These are phyloP conservation scores for Pachliopta kotzebuea DNA, from an alignment of 2,888 invertebrate species.

Conservation along the genomic window DNA sequence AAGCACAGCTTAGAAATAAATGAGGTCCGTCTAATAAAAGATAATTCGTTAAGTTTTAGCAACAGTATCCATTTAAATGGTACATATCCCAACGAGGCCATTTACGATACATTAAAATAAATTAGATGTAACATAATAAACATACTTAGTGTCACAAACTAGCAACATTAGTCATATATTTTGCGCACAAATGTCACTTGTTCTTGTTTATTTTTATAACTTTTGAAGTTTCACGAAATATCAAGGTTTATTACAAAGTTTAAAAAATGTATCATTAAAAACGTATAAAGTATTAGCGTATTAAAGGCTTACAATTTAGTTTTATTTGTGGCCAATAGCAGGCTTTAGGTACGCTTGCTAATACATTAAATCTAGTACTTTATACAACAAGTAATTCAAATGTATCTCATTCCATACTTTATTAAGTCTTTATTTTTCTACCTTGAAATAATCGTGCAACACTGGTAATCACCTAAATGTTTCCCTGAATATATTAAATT, in stretches of 20 bases:
- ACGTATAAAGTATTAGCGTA: not conserved
- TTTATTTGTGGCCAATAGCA: not conserved
- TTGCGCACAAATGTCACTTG: conserved; percentile 23
- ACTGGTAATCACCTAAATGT: conserved; percentile 1
- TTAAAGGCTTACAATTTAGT: not conserved
- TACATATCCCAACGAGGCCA: conserved; percentile 79
- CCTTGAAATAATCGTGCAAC: not conserved
- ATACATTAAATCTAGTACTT: not conserved
- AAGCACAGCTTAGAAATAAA: conserved; percentile 56
- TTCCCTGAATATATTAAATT: conserved; percentile 13
- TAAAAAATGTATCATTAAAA: not conserved
- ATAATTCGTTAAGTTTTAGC: conserved; percentile 72
- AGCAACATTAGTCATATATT: conserved; percentile 21
- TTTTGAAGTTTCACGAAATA: not conserved
- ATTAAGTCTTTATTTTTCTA: not conserved
- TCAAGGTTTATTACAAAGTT: not conserved
- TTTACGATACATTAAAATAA: conserved; percentile 77
- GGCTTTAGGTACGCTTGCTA: conserved; percentile 1
- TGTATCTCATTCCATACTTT: not conserved
- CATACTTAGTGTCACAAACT: conserved; percentile 30
- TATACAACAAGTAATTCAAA: not conserved
- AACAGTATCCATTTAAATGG: conserved; percentile 78
- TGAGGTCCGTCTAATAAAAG: conserved; percentile 66
- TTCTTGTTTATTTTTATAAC: not conserved
- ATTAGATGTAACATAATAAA: conserved; percentile 38